Evolutionary conservation across 2,113 vertebrate species (phyloP), one percentile per base, ranked within the genome.

Genomic region (Rutilus rutilus): DNA sequence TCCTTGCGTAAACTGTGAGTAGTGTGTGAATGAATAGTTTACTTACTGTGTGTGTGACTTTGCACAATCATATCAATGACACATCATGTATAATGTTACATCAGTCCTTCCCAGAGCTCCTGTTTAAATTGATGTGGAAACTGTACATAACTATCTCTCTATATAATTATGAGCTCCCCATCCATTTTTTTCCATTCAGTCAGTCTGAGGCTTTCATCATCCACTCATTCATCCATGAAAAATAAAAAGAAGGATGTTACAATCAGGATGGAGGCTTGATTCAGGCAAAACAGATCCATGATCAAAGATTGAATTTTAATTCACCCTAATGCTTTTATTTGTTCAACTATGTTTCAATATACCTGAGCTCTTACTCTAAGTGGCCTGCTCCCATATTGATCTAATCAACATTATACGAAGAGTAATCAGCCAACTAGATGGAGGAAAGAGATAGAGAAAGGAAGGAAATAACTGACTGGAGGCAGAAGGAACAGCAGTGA

Each of bases 1-100:
- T 83, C 89, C 30, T 88, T 89, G 15, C 87, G 71, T 33, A 87
- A 86, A 50, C 87, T 88, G 87, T 88, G 65, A 88, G 87, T 88
- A 67, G 75, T 57, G 19, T 36, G 27, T 82, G 30, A 82, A 23
- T 85, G 14, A 62, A 71, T 8, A 69, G 6, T 71, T 52, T 1
- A 47, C 17, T 47, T 4, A 30, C 5, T 42, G 69, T 57, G 74
- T 76, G 39, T 60, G 50, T 60, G 33, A 50, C 12, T 74, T 33
- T 42, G 21, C 14, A 12, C 12, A 42, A 17, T 83, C 21, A 59
- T 83, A 57, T 73, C 12, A n/a, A 57, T 59, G 15, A 36, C 47
- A n/a, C 23, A 65, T 47, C 39, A 27, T 8, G 15, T 23, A 50
- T 47, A 60, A 42, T 2, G 4, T 54, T 15, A 17, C 33, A 73